Conservation (phyloP, 2,888 invertebrate species). For the Caenorhabditis japonica region DNA sequence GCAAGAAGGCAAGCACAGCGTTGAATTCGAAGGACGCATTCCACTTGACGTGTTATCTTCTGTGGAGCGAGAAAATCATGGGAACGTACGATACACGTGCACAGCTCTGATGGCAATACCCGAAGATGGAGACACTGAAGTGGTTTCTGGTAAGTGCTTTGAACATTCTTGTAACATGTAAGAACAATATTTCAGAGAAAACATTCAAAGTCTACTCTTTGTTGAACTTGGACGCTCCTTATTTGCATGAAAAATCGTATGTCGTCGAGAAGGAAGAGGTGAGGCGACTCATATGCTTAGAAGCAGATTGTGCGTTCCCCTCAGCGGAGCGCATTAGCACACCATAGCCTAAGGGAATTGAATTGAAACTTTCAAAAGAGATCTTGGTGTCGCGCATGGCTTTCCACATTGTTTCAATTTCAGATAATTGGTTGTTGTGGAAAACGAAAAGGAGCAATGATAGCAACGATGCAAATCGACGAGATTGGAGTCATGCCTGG, state of each 20-base stretch:
- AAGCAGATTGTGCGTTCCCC: too few relatives aligned
- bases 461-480: constrained; percentile 62
- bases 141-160: constrained; percentile 68
- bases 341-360: too few relatives aligned
- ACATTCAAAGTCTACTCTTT: constrained; percentile 69
- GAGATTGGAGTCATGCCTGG: constrained; percentile 72
- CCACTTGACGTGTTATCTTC: constrained; percentile 71
- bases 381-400: too few relatives aligned
- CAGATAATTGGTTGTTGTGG: constrained; percentile 65
- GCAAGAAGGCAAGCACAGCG: constrained; percentile 68
- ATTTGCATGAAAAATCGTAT: constrained; percentile 65
- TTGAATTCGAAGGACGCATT: constrained; percentile 67
- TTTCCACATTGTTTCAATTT: too few relatives aligned
- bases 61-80: constrained; percentile 68
- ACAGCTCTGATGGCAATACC: constrained; percentile 74
- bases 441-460: constrained; percentile 49
- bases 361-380: too few relatives aligned
- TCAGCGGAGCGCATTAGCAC: too few relatives aligned
- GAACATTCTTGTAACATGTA: not conserved
- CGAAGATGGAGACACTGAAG: constrained; percentile 74
- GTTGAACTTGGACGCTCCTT: constrained; percentile 74
- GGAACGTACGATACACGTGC: constrained; percentile 71
- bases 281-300: not conserved
- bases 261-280: constrained; percentile 69
- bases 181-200: constrained; percentile 58